A percentile compares a stretch with the other conserved stretches of the same genome.
Conservation (phyloP, 2,113 vertebrate species). For the Macrotus californicus region DNA sequence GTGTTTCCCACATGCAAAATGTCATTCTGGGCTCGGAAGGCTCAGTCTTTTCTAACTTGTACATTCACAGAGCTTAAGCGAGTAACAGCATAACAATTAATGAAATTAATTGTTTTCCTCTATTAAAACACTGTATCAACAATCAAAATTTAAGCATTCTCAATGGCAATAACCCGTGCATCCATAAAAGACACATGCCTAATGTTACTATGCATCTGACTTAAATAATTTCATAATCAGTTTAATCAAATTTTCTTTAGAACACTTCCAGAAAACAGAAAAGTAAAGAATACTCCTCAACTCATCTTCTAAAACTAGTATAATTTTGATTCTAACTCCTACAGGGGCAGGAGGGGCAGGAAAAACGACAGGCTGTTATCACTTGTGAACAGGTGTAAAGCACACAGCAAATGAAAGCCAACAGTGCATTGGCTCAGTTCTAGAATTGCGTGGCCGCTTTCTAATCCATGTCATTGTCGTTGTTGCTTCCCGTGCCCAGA, state of each 20-base stretch:
- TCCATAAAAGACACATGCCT: not conserved
- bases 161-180: not conserved
- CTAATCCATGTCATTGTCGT: not conserved
- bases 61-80: not conserved
- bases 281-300: not conserved
- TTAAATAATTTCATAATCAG: constrained; percentile 23
- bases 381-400: not conserved
- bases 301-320: not conserved
- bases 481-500: not conserved
- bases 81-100: not conserved
- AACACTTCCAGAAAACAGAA: not conserved
- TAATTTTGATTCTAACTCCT: not conserved
- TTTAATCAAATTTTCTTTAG: constrained; percentile 31
- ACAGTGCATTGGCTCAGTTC: not conserved
- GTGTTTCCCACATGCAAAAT: not conserved
- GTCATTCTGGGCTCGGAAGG: not conserved
- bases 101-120: not conserved
- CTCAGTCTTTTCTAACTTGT: not conserved
- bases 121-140: not conserved
- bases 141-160: not conserved
- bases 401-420: not conserved
- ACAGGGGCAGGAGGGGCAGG: not conserved
- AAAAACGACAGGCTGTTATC: not conserved
- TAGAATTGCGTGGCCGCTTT: not conserved
- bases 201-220: not conserved